phyloP scores from a whole-genome alignment of 2,113 vertebrate genomes.

The Meleagris gallopavo region DNA sequence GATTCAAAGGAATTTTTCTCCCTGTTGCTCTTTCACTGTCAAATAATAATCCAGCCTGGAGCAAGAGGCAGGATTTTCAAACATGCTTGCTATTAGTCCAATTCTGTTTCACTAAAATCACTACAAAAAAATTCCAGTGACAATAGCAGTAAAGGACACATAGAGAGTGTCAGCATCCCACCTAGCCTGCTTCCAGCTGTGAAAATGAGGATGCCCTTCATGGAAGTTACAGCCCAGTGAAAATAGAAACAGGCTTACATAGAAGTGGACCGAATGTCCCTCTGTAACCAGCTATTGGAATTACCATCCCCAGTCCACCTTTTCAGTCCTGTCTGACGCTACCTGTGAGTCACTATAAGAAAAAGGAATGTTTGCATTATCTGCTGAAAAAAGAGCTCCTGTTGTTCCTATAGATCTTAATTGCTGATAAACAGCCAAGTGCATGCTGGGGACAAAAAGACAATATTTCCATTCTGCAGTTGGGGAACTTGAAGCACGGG shows the following conservation, averaged over 20 bases:
- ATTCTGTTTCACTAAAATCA: no score
- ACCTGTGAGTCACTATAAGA: not conserved
- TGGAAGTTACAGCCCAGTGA: not conserved
- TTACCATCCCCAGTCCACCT: not conserved
- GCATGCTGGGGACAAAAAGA: not conserved
- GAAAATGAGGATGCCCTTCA: not conserved
- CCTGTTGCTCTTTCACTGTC: not conserved
- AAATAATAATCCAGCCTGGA: not conserved
- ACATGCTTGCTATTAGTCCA: not conserved
- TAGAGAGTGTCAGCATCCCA: not conserved
- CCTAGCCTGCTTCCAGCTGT: not conserved
- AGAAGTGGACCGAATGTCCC: not conserved
- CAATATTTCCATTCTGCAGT: not conserved
- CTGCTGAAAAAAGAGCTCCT: not conserved
- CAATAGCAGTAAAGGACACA: not conserved
- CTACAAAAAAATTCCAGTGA: not conserved
- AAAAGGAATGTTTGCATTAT: not conserved
- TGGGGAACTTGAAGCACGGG: not conserved
- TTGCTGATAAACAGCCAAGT: not conserved
- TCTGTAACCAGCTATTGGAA: not conserved
- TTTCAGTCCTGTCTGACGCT: not conserved
- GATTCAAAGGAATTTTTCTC: not conserved
- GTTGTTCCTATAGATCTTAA: not conserved
- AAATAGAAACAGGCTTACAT: not conserved
- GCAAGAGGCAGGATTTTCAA: not conserved